Evolutionary conservation across 2,888 invertebrate genomes (phyloP), one percentile per base, ranked within the genome.

Genomic region (Leptinotarsa tumamoca): DNA sequence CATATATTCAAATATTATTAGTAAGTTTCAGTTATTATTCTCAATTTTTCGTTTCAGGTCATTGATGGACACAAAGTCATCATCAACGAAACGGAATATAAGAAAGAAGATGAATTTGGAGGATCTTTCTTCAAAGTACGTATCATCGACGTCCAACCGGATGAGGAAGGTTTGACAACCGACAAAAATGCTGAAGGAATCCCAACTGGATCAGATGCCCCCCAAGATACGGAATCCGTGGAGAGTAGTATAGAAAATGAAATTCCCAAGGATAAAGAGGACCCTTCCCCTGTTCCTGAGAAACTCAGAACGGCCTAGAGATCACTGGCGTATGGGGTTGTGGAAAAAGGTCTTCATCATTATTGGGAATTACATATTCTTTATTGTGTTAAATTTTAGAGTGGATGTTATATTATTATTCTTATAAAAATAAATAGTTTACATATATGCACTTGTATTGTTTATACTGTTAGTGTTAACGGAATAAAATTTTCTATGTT

Each of bases 41-140:
- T 56, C 18, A n/a, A 13, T 51, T 21, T 14, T 54, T 70, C 21
- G 15, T 74, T 74, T 18, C 82, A 91, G 91, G 80, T 90, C 15
- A 89, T 91, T 80, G 87, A 90, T 77, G 90, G 90, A 63, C 90
- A 91, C 83, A 88, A 89, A 50, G 90, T 91, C 66, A 90, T 90
- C 50, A 88, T 91, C 76, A 91, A 91, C 83, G 90, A 90, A 81
- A 91, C 91, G 1, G 89, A 89, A 71, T 91, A 89, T 85, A 85
- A 86, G 58, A 86, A 88, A 63, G 87, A 88, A 49, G 83, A 84
- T 66, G 81, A 85, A 61, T 71, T 67, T 7, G 86, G 84, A 13
- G 87, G 87, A 15, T 84, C 88, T 13, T 84, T 89, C 77, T 87
- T 90, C 84, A 89, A 90, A 79, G 87, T 90, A 2, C 88, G 89